Percentiles rank a stretch among this genome's conserved stretches.
phyloP scores from a whole-genome alignment of 23 tunicate species.

The Styela clava region DNA sequence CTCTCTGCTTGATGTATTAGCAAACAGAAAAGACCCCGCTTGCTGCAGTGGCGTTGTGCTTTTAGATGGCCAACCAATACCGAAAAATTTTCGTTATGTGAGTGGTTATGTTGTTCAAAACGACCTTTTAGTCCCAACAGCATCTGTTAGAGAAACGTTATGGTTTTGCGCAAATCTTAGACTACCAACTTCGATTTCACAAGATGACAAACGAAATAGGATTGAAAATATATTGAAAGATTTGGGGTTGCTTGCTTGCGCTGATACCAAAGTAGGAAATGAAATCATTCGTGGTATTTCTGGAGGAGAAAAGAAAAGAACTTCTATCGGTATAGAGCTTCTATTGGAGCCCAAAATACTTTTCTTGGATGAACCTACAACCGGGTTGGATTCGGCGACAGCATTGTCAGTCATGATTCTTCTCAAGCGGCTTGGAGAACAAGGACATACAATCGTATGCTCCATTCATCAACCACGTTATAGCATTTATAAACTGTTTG shows the following conservation, averaged over 20 bases:
- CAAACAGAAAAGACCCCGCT: conserved; percentile 78
- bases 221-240: conserved; percentile 65
- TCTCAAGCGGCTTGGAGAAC: conserved; percentile 61
- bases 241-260: conserved; percentile 70
- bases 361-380: too few species aligned
- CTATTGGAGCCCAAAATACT: too few species aligned
- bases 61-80: conserved; percentile 57
- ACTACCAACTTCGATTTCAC: conserved; percentile 54
- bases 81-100: conserved; percentile 67
- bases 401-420: conserved; percentile 76
- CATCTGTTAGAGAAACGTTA: conserved; percentile 76
- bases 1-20: conserved; percentile 73
- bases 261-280: conserved; percentile 86
- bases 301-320: conserved; percentile 93
- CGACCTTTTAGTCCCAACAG: conserved; percentile 64
- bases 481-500: conserved; percentile 73
- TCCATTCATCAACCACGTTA: conserved; percentile 93
- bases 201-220: conserved; percentile 35
- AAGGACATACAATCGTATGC: conserved; percentile 73
- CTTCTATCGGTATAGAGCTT: conserved; percentile 78
- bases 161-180: conserved; percentile 88
- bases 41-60: conserved; percentile 60
- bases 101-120: conserved; percentile 91
- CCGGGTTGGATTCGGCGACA: conserved; percentile 88
- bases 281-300: conserved; percentile 86